Evolutionary conservation across 2,797 vertebrate genomes (phyloP), one percentile per base, ranked within the genome.

Genomic region (Coregonus sp.): DNA sequence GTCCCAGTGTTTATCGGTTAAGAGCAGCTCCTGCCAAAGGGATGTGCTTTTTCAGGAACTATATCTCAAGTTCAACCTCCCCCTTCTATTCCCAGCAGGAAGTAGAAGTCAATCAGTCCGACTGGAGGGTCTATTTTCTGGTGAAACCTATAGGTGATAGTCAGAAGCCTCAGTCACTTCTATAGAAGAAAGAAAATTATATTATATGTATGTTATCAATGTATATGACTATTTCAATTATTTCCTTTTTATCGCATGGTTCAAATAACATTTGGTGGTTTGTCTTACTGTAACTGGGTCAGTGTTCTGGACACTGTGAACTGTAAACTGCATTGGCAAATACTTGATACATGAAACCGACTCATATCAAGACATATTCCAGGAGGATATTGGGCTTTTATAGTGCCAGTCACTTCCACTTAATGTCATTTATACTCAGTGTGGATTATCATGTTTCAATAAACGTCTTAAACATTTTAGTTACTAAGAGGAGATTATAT

Each of bases 1-100:
- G 81, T 78, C 65, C 31, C 67, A 25, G 73, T 72, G 70, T 75
- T 81, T 82, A 83, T 86, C 81, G 74, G 59, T 35, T n/a, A 1
- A 0, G 1, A 69, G 15, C 73, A 78, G 79, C 73, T 33, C 16
- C 25, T 18, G 51, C 61, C 15, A 37, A 68, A 63, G 35, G 31
- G 67, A 59, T 40, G 54, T n/a, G 56, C 47, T 72, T 75, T 66
- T 50, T 50, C 52, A 56, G 51, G 11, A 52, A 52, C 51, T n/a
- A 15, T 74, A 12, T 65, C 73, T 66, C 14, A 6, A 11, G 25
- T 33, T 66, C 40, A 51, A 5, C n/a, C 59, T 29, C 15, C 54
- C 35, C 29, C 52, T 52, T 1, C 25, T 68, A 52, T 31, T 12
- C 4, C 15, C 1, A 72, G 12, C 3, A 72, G 25, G 52, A 52